These are phyloP conservation scores for Haliclona indistincta DNA, from an alignment of 37 sponge, comb jelly and placozoan species.

Conservation along the genomic window DNA sequence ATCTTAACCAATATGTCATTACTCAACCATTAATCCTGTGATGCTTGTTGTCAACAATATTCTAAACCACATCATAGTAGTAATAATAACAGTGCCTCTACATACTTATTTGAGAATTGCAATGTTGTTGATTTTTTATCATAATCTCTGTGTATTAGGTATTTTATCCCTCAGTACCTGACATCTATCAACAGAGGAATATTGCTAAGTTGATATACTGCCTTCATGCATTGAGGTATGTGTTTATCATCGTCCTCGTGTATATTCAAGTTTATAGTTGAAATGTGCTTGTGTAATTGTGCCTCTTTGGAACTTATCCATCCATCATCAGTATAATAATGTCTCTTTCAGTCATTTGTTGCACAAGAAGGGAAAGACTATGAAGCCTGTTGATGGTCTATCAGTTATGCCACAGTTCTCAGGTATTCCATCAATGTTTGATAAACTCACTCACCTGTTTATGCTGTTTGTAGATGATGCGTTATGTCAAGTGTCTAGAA, in stretches of 20 bases:
- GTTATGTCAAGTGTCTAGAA: slow-evolving; percentile 11
- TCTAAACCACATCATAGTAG: neutral
- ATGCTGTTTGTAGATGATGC: slow-evolving; percentile 21
- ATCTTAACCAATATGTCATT: neutral
- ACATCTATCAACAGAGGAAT: slow-evolving; percentile 82
- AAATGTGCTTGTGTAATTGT: neutral
- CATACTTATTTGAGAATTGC: no score
- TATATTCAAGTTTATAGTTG: neutral
- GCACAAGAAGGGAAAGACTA: slow-evolving; percentile 28
- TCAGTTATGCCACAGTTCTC: slow-evolving; percentile 42
- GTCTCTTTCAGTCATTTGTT: slow-evolving; percentile 51
- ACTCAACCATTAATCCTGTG: neutral
- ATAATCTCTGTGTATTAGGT: slow-evolving; percentile 49
- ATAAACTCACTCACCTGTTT: neutral
- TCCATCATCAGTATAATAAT: neutral
- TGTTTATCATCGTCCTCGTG: neutral
- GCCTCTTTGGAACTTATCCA: neutral
- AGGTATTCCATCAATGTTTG: slow-evolving; percentile 1
- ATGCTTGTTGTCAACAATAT: slow-evolving; percentile 1
- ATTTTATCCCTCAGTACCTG: slow-evolving; percentile 77
- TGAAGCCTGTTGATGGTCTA: slow-evolving; percentile 29
- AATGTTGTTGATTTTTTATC: no score
- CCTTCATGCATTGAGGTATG: slow-evolving; percentile 79
- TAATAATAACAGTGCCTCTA: no score
- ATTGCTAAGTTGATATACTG: slow-evolving; percentile 77